Conservation (phyloP, 1,140 invertebrate species). For the Drosophila neocordata region DNA sequence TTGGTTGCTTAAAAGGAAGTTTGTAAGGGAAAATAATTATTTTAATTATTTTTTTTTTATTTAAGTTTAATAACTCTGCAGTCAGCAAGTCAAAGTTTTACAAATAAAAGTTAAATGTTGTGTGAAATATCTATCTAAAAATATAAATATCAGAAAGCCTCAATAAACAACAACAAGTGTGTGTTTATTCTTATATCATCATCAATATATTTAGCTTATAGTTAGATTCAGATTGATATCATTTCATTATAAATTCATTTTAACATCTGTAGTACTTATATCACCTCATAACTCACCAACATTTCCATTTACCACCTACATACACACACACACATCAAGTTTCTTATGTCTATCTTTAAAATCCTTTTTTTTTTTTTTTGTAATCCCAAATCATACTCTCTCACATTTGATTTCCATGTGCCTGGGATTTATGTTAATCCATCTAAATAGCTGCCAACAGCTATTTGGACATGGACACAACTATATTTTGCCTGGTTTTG, state of each 20-base stretch:
- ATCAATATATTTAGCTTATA: neutral
- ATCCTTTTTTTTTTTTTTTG: neutral
- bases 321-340: neutral
- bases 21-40: no score
- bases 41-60: no score
- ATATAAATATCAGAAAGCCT: no score
- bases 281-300: slow-evolving; percentile 3
- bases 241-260: neutral
- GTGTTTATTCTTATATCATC: no score
- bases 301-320: neutral
- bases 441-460: slow-evolving; percentile 78
- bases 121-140: no score
- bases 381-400: slow-evolving; percentile 47
- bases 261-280: neutral
- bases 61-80: no score
- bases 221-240: neutral
- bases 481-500: slow-evolving; percentile 61
- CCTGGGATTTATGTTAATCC: slow-evolving; percentile 66
- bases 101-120: no score
- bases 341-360: slow-evolving; percentile 3
- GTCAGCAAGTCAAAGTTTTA: no score
- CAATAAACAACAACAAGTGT: no score
- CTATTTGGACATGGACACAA: slow-evolving; percentile 58
- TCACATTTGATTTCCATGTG: slow-evolving; percentile 63
- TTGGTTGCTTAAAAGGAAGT: no score